Evolutionary conservation across 2,113 vertebrate species (phyloP).

Genomic region (Agelaius tricolor): DNA sequence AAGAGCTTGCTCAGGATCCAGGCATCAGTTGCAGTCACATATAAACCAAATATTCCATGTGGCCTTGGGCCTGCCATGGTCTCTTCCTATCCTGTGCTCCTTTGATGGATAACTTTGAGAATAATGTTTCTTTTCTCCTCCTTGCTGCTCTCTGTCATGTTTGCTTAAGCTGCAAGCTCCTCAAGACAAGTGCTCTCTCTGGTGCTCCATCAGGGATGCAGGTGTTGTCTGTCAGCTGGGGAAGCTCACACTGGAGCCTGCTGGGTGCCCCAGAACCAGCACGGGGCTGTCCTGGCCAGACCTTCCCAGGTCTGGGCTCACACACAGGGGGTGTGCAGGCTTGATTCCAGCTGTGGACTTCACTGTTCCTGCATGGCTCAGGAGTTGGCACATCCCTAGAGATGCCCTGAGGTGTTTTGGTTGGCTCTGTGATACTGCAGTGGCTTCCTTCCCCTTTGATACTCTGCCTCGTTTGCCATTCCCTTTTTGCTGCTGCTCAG

Average conservation of each 20-base stretch:
- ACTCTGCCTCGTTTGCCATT: not conserved
- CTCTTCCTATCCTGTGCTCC: not conserved
- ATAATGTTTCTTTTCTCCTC: not conserved
- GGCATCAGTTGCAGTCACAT: not conserved
- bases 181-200: not conserved
- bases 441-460: not conserved
- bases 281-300: not conserved
- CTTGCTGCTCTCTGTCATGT: not conserved
- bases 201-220: not conserved
- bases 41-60: not conserved
- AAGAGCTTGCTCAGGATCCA: not conserved
- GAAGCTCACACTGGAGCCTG: not conserved
- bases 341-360: not conserved
- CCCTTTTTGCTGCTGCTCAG: not conserved
- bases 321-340: accelerated
- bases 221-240: not conserved
- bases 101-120: not conserved
- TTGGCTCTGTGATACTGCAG: not conserved
- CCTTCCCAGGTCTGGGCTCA: accelerated
- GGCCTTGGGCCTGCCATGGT: not conserved
- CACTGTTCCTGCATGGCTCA: accelerated
- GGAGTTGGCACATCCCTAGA: not conserved
- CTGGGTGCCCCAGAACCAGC: not conserved
- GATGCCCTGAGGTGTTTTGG: not conserved
- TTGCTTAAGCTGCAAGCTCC: not conserved